phyloP scores from a whole-genome alignment of 1,140 invertebrate species.

The Oryctes rhinoceros region DNA sequence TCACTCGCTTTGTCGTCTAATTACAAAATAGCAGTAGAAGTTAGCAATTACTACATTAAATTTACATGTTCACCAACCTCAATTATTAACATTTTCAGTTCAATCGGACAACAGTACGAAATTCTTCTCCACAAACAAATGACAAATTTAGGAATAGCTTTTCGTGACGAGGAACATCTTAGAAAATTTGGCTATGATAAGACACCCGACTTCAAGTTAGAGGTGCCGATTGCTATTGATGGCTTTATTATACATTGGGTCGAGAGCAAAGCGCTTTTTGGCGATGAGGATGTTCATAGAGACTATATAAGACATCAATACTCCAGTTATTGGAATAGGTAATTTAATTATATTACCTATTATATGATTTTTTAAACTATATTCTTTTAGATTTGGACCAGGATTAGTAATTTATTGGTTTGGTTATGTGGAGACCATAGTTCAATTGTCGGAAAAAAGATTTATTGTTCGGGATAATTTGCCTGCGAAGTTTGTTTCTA shows the following conservation, averaged over 20 bases:
- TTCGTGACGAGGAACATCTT: slow-evolving; percentile 83
- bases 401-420: slow-evolving; percentile 97
- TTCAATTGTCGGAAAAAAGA: slow-evolving; percentile 67
- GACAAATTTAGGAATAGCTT: slow-evolving; percentile 69
- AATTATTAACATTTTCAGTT: slow-evolving; percentile 59
- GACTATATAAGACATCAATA: slow-evolving; percentile 89
- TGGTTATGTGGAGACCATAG: slow-evolving; percentile 82
- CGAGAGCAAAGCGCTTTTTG: slow-evolving; percentile 95
- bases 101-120: slow-evolving; percentile 82
- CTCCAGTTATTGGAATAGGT: slow-evolving; percentile 91
- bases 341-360: slow-evolving; percentile 16
- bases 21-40: too few species aligned
- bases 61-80: too few species aligned
- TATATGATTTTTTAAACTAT: slow-evolving; percentile 43
- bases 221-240: slow-evolving; percentile 87
- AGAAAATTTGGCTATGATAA: slow-evolving; percentile 89
- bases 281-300: slow-evolving; percentile 81
- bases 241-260: slow-evolving; percentile 94
- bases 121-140: slow-evolving; percentile 70
- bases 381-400: slow-evolving; percentile 80
- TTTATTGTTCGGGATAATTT: slow-evolving; percentile 75
- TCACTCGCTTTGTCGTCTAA: too few species aligned
- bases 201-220: slow-evolving; percentile 92
- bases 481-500: slow-evolving; percentile 62
- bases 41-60: too few species aligned